Base-by-base conservation (phyloP, 2,113 vertebrate genomes). In the Thermophis baileyi region DNA sequence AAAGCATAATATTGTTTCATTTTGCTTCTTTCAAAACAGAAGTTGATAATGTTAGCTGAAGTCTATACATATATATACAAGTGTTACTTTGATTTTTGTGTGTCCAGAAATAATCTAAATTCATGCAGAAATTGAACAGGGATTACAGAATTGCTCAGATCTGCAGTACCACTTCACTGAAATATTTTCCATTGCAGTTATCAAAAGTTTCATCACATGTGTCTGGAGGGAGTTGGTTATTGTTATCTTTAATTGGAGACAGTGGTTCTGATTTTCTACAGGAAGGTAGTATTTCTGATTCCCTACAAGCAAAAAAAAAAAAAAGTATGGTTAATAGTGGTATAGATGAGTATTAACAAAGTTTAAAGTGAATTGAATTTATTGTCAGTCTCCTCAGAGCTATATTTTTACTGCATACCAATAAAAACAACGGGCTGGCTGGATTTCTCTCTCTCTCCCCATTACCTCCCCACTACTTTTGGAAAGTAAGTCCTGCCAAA, bases 181-280 rank as follows among this genome's bases (percentile, higher is more conserved):
- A 98, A 98, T 96, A 98, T 97, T 53, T 97, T 96, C 95, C 97
- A 97, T 94, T 97, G 97, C 94, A 97, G 94, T 96, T 97, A 92
- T 95, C 96, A 89, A 97, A 97, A 94, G 97, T 94, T 91, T 97
- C 97, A 27, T 98, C 97, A 89, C 98, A 97, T 27, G 97, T 94
- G 95, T 97, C 97, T 92, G 97, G 96, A 90, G 97, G 98, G 55
- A 97, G 96, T 4, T 97, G 94, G 93, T 98, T 95, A 57, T 93
- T 95, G 60, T 63, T 93, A 95, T 98, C 98, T 96, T 97, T 98
- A 93, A 98, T 96, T 24, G 98, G 98, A 95, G 98, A 98, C 96
- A 98, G 96, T 0, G 98, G 98, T 51, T 98, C 94, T 92, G 95
- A 96, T 93, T 98, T 98, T 93, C 97, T 97, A 95, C 93, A 97